Evolutionary conservation across 1,140 invertebrate species (phyloP).

Genomic region (Arion vulgaris): DNA sequence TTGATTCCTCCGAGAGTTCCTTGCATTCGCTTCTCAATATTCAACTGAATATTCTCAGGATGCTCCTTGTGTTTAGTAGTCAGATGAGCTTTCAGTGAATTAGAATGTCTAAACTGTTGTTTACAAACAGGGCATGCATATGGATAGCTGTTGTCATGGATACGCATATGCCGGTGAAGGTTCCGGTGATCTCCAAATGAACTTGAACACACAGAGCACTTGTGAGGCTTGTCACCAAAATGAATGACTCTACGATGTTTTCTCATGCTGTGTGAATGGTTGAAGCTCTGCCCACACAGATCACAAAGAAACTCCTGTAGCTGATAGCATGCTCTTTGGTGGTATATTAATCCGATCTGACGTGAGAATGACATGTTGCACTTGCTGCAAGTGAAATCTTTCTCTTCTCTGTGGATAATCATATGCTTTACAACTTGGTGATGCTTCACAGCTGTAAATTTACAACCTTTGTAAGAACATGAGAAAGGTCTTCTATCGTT

Average conservation of each 20-base stretch:
- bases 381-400: conserved; percentile 61
- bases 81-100: conserved; percentile 57
- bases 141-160: conserved; percentile 59
- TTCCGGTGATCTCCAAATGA: conserved; percentile 57
- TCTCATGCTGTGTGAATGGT: conserved; percentile 51
- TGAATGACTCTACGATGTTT: conserved; percentile 52
- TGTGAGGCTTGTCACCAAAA: conserved; percentile 53
- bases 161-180: conserved; percentile 53
- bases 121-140: conserved; percentile 52
- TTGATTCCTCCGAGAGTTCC: background rate
- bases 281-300: conserved; percentile 58
- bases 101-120: conserved; percentile 58
- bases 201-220: conserved; percentile 50
- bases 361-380: conserved; percentile 66
- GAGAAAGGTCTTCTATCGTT: conserved; percentile 48
- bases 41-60: background rate
- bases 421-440: conserved; percentile 53
- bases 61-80: conserved; percentile 42
- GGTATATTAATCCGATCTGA: conserved; percentile 53
- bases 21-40: background rate
- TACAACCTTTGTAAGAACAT: conserved; percentile 49
- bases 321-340: conserved; percentile 53
- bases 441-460: conserved; percentile 45
- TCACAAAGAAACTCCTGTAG: conserved; percentile 56
- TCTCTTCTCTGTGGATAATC: conserved; percentile 59